Percentiles rank a stretch among this genome's conserved stretches.
phyloP scores from a whole-genome alignment of 2,888 invertebrate species.

The Ichneumoninae sp. region DNA sequence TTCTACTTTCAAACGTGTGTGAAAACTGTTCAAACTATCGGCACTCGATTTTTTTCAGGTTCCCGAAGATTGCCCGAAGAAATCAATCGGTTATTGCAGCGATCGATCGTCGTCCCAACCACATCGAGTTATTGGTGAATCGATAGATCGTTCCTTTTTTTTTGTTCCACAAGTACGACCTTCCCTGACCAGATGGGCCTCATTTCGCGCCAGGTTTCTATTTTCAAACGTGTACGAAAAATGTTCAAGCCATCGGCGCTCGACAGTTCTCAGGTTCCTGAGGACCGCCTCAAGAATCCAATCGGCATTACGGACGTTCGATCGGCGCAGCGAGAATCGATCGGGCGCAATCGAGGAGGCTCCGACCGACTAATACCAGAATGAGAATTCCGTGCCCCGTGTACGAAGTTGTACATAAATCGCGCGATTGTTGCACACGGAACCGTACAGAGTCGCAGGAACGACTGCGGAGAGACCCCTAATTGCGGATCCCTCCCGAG shows the following conservation, averaged over 20 bases:
- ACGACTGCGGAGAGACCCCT: constrained; percentile 35
- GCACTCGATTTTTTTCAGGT: no score
- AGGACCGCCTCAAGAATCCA: neutral
- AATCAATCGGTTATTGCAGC: no score
- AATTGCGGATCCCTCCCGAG: constrained; percentile 60
- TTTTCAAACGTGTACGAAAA: neutral
- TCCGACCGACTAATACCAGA: constrained; percentile 44
- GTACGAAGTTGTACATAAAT: constrained; percentile 12
- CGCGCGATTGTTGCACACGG: neutral
- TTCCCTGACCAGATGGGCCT: neutral
- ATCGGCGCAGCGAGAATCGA: constrained; percentile 26
- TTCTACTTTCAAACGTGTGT: neutral
- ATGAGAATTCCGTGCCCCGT: neutral
- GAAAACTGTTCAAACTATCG: neutral
- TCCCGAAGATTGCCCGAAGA: no score
- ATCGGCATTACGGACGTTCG: constrained; percentile 7
- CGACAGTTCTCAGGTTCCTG: no score
- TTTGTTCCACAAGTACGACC: no score
- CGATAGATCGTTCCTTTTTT: no score
- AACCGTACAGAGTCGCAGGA: neutral
- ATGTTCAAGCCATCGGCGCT: no score
- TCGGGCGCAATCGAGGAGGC: neutral
- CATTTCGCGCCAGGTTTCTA: neutral
- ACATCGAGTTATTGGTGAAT: no score
- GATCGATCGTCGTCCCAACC: no score